A percentile compares a stretch with the other conserved stretches of the same genome.
These are phyloP conservation scores for Eupithecia pulchellata DNA, from an alignment of 2,888 invertebrate species.

Conservation along the genomic window DNA sequence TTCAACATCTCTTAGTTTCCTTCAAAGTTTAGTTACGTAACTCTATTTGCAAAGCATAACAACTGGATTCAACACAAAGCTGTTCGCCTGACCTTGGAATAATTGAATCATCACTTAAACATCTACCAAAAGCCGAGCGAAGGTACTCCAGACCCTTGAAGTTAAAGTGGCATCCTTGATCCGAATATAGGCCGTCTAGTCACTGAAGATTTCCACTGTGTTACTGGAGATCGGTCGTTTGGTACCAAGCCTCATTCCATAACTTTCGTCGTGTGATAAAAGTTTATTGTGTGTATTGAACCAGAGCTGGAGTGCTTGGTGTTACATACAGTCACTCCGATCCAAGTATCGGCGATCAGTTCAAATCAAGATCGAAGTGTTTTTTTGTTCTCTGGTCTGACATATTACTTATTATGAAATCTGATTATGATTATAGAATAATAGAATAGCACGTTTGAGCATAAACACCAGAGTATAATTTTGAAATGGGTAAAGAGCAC, in stretches of 20 bases:
- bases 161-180: slow-evolving; percentile 40
- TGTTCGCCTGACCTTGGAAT: slow-evolving; percentile 14
- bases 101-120: slow-evolving; percentile 20
- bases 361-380: too few relatives aligned
- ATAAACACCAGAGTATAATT: too few relatives aligned
- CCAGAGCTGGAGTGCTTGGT: slow-evolving; percentile 30
- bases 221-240: slow-evolving; percentile 44
- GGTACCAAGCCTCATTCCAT: slow-evolving; percentile 40
- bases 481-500: too few relatives aligned
- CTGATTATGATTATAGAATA: too few relatives aligned
- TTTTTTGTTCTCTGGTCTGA: too few relatives aligned
- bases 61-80: not conserved
- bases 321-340: not conserved
- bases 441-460: too few relatives aligned
- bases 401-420: too few relatives aligned
- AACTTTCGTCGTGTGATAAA: slow-evolving; percentile 44
- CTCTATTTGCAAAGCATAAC: slow-evolving; percentile 11
- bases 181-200: slow-evolving; percentile 41
- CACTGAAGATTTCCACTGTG: slow-evolving; percentile 42
- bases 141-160: slow-evolving; percentile 32
- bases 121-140: slow-evolving; percentile 17
- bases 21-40: not conserved
- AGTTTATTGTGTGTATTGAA: slow-evolving; percentile 43
- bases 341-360: not conserved
- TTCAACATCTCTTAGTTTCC: not conserved